Evolutionary conservation across 2,113 vertebrate genomes (phyloP).

Genomic region (Natator depressus): DNA sequence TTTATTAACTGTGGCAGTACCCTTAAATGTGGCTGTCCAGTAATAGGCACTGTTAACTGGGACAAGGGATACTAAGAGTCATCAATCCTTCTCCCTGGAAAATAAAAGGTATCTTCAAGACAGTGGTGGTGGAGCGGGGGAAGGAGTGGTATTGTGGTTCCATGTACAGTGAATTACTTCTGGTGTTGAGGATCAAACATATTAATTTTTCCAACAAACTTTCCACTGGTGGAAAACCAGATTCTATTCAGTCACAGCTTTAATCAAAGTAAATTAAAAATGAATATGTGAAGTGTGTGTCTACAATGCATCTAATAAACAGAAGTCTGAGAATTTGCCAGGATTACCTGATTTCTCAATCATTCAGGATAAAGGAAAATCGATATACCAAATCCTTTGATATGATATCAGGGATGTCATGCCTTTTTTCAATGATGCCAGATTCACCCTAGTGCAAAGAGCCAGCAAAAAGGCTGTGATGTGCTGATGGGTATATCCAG

Average conservation of each 20-base stretch:
- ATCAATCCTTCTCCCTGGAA: not conserved
- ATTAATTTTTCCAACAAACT: not conserved
- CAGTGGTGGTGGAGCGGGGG: not conserved
- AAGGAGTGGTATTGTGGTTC: accelerated
- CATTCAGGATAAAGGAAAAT: not conserved
- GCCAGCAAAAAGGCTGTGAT: not conserved
- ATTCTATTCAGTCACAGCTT: not conserved
- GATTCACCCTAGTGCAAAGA: not conserved
- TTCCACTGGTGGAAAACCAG: not conserved
- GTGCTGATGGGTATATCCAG: not conserved
- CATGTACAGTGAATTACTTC: not conserved
- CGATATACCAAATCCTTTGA: not conserved
- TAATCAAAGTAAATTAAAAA: not conserved
- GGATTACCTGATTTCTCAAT: not conserved
- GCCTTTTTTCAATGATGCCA: not conserved
- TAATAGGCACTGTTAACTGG: not conserved
- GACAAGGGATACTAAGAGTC: not conserved
- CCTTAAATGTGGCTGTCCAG: not conserved
- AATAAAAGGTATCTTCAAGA: not conserved
- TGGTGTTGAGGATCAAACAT: not conserved
- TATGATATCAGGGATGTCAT: not conserved
- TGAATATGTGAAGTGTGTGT: not conserved
- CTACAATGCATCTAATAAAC: not conserved
- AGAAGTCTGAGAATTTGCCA: not conserved
- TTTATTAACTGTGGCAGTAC: not conserved